A percentile compares a stretch with the other conserved stretches of the same genome.
These are phyloP conservation scores for Varanus salvator DNA, from an alignment of 2,113 vertebrate species.

Conservation along the genomic window DNA sequence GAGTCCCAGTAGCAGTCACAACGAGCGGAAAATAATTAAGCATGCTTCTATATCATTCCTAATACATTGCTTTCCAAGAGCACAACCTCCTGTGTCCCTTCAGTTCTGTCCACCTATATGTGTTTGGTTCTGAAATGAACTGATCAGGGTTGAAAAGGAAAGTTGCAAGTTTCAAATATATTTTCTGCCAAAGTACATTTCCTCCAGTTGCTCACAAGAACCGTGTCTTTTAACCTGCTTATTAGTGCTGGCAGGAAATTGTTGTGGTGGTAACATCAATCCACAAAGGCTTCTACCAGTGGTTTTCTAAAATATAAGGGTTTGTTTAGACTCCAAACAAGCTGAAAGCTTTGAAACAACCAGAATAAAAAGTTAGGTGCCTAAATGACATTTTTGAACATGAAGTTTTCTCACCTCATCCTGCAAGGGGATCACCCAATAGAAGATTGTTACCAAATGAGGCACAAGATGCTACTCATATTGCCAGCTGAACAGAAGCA, in stretches of 20 bases:
- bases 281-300: not conserved
- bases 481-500: not conserved
- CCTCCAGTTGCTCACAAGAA: not conserved
- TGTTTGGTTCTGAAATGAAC: not conserved
- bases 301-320: not conserved
- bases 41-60: not conserved
- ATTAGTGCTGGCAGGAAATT: not conserved
- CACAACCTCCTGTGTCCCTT: not conserved
- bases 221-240: not conserved
- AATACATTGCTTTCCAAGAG: constrained; percentile 6
- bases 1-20: not conserved
- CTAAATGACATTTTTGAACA: not conserved
- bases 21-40: constrained; percentile 48
- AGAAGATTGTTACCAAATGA: not conserved
- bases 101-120: not conserved
- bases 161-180: not conserved
- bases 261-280: not conserved
- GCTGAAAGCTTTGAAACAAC: not conserved
- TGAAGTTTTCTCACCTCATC: not conserved
- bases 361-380: not conserved
- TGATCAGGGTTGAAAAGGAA: not conserved
- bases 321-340: not conserved
- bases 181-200: not conserved
- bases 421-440: not conserved
- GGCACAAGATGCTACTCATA: not conserved